phyloP scores from a whole-genome alignment of 2,888 invertebrate genomes.

The Hetaerina titia region DNA sequence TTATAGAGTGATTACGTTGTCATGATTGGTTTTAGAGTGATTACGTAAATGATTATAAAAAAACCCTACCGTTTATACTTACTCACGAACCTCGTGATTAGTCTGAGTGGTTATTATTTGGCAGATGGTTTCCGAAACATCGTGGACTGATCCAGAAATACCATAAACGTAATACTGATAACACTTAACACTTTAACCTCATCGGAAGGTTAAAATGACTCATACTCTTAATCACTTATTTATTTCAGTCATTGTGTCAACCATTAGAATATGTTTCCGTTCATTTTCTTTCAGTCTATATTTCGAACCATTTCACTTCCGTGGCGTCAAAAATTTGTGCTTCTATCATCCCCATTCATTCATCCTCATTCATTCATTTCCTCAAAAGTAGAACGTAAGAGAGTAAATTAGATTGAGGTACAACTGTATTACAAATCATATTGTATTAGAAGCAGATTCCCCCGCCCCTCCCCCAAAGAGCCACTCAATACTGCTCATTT shows the following conservation, averaged over 20 bases:
- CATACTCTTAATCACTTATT: neutral
- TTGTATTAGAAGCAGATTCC: conserved; percentile 16
- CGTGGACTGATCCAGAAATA: too few species aligned
- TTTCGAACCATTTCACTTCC: too few species aligned
- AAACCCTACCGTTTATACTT: too few species aligned
- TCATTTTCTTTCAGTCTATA: too few species aligned
- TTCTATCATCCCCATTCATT: neutral
- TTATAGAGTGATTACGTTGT: too few species aligned
- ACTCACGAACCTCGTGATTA: too few species aligned
- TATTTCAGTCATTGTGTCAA: neutral
- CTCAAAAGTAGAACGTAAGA: neutral
- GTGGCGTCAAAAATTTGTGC: neutral
- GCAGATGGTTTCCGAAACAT: too few species aligned
- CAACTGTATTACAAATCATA: neutral
- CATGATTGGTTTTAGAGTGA: too few species aligned
- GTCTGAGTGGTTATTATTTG: too few species aligned
- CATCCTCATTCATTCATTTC: neutral
- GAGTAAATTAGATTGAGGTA: neutral
- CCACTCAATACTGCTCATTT: conserved; percentile 8
- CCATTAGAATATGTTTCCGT: neutral
- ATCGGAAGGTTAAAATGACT: neutral
- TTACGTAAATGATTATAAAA: too few species aligned
- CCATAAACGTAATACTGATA: too few species aligned
- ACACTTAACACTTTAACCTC: too few species aligned
- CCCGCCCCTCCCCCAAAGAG: neutral